phyloP scores from a whole-genome alignment of 2,888 invertebrate genomes.

The Eupithecia abbreviata region DNA sequence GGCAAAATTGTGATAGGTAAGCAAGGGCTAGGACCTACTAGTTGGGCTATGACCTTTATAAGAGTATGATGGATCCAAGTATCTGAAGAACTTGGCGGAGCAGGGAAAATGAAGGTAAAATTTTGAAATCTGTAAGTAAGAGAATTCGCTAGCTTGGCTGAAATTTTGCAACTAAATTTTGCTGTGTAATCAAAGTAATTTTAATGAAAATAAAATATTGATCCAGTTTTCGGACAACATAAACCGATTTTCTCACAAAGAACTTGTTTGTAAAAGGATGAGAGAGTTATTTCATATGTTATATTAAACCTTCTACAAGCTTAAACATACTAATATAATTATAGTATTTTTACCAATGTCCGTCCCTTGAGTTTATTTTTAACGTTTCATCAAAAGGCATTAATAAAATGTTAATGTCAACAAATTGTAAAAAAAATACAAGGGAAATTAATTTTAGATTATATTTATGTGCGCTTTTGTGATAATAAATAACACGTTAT shows the following conservation, averaged over 20 bases:
- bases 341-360: constrained; percentile 19
- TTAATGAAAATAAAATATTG: neutral
- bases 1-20: constrained; percentile 29
- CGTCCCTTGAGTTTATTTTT: constrained; percentile 28
- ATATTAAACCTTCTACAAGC: neutral
- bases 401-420: neutral
- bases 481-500: constrained; percentile 18
- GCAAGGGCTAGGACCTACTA: neutral
- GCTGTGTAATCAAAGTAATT: neutral
- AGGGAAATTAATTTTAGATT: constrained; percentile 1
- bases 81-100: constrained; percentile 7
- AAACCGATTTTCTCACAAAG: neutral
- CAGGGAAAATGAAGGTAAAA: neutral
- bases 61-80: neutral
- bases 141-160: neutral
- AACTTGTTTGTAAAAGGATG: neutral
- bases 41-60: neutral
- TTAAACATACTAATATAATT: neutral
- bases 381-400: constrained; percentile 15
- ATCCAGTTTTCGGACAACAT: neutral
- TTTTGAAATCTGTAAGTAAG: neutral
- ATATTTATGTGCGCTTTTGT: constrained; percentile 21
- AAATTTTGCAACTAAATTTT: neutral
- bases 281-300: neutral
- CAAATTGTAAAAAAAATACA: neutral